A percentile compares a stretch with the other conserved stretches of the same genome.
These are phyloP conservation scores for Willisornis vidua DNA, from an alignment of 2,113 vertebrate species.

Conservation along the genomic window DNA sequence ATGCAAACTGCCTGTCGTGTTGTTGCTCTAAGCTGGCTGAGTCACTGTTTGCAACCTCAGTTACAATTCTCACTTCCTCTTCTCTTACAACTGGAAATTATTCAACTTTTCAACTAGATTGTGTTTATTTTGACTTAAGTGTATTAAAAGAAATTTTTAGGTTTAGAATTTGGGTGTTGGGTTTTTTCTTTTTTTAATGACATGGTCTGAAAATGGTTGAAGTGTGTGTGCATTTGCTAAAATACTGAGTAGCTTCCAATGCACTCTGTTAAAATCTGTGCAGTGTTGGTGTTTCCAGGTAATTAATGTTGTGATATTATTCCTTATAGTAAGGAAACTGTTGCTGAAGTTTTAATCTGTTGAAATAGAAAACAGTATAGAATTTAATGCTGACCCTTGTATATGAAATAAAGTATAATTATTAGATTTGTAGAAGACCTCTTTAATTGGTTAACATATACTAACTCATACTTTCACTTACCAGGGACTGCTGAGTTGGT, in stretches of 20 bases:
- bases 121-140: background rate
- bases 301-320: background rate
- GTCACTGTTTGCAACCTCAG: background rate
- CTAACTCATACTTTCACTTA: background rate
- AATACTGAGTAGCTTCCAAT: background rate
- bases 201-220: background rate
- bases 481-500: background rate
- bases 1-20: background rate
- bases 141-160: background rate
- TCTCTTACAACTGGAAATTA: background rate
- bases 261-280: background rate
- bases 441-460: background rate
- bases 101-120: background rate
- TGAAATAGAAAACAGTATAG: constrained; percentile 4
- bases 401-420: constrained; percentile 1
- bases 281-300: background rate
- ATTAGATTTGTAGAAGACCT: background rate
- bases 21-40: background rate
- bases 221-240: background rate
- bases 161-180: background rate
- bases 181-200: background rate
- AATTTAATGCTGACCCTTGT: constrained; percentile 7
- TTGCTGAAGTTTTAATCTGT: background rate
- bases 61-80: background rate
- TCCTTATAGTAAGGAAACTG: background rate